Evolutionary conservation across 1,140 invertebrate genomes (phyloP), one percentile per base, ranked within the genome.

Genomic region (Zaprionus ornatus): DNA sequence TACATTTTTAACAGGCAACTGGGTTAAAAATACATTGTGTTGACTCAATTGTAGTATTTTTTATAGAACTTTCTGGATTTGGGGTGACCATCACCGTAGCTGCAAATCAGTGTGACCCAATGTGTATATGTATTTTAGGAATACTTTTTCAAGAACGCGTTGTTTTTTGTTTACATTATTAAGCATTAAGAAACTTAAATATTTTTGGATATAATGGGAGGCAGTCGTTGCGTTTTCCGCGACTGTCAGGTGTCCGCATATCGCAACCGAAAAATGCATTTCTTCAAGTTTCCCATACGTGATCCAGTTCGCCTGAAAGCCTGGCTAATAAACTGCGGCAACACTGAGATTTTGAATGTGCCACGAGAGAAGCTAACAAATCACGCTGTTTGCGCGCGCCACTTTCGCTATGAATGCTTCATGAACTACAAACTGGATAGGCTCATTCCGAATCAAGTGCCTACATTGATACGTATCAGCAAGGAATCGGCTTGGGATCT

Each of bases 331-430:
- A 92, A 93, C 54, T 79, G 77, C 17, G 74, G 83, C 6, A 80
- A 80, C 91, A 88, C 79, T 75, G 82, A 63, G 55, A 87, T 74
- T 93, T 84, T 90, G 29, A 82, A 92, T 55, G 74, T 93, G 42
- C 77, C 91, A 13, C 73, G 82, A 13, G 79, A 80, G 19, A 93
- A 93, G 71, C 74, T 93, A 21, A 68, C 86, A 21, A 93, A 93
- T 69, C 93, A 93, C 75, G 91, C 93, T 1, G 77, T 94, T 27
- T 94, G 94, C 81, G 93, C 93, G 19, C 72, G 91, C 4, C 94
- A 94, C 79, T 94, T 94, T 81, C 93, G 93, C 56, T 70, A 85
- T 17, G 92, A 92, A 74, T 93, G 87, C 77, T 94, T 94, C 70
- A 93, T 93, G 75, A 94, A 94, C 75, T 86, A 84, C 37, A 92